Conservation (phyloP, 2,113 vertebrate genomes). For the Empidonax traillii region DNA sequence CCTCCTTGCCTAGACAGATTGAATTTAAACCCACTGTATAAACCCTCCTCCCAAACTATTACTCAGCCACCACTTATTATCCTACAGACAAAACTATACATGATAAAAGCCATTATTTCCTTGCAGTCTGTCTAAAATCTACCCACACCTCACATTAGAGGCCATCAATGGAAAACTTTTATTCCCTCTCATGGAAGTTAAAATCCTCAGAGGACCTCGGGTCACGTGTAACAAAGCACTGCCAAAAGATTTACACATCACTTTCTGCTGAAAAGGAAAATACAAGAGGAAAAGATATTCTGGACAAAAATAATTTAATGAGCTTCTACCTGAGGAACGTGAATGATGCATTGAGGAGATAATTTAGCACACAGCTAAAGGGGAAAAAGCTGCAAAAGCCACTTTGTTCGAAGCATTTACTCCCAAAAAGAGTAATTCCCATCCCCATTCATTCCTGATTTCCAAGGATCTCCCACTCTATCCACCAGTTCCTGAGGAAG, state of each 20-base stretch:
- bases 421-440: neutral
- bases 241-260: neutral
- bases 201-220: neutral
- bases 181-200: neutral
- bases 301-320: neutral
- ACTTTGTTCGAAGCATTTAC: neutral
- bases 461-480: neutral
- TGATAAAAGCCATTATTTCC: neutral
- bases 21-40: neutral
- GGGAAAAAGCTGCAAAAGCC: neutral
- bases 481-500: neutral
- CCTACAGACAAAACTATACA: neutral
- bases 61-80: neutral
- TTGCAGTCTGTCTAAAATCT: neutral
- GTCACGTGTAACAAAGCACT: neutral
- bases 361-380: neutral
- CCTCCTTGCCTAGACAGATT: neutral
- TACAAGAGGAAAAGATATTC: neutral
- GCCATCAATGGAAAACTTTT: neutral
- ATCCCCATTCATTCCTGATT: neutral
- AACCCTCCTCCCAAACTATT: neutral
- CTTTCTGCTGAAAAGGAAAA: neutral
- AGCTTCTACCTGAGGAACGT: neutral
- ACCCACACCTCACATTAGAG: neutral
- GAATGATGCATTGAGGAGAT: fast-evolving